phyloP scores from a whole-genome alignment of 37 sponge, comb jelly and placozoan genomes.

The Beroe ovata region DNA sequence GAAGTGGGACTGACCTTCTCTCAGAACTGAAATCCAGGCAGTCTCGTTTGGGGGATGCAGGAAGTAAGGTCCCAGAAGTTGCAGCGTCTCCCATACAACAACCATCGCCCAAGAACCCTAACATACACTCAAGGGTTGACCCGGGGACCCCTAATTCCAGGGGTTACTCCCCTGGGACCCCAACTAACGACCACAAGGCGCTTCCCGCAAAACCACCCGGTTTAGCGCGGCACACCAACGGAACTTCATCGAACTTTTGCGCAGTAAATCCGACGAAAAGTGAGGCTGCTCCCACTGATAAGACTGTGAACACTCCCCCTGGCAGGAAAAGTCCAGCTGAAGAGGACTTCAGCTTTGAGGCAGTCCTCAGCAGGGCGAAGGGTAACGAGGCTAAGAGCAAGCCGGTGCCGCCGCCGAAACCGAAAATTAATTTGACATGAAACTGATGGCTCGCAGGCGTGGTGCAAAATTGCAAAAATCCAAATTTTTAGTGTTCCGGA shows the following conservation, averaged over 20 bases:
- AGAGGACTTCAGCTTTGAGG: conserved; percentile 23
- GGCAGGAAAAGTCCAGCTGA: not conserved
- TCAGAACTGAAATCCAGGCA: not conserved
- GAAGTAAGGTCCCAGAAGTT: not conserved
- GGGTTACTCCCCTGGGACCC: not conserved
- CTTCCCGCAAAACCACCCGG: conserved; percentile 6
- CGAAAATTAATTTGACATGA: too few relatives aligned
- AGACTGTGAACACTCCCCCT: not conserved
- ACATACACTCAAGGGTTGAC: too few relatives aligned
- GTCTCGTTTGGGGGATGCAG: not conserved
- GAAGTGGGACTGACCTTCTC: not conserved
- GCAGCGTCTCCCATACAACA: not conserved
- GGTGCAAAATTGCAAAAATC: too few relatives aligned
- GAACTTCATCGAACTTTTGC: not conserved
- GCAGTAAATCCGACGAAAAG: not conserved
- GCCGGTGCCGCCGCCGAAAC: not conserved
- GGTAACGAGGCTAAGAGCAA: not conserved
- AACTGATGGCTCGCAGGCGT: too few relatives aligned
- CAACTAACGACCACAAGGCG: not conserved
- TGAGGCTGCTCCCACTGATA: not conserved
- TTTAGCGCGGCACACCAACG: not conserved
- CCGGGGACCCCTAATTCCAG: too few relatives aligned
- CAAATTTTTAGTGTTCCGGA: too few relatives aligned
- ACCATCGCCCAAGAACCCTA: not conserved
- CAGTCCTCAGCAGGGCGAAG: not conserved